These are phyloP conservation scores for Clunio marinus DNA, from an alignment of 2,888 invertebrate genomes.

Conservation along the genomic window DNA sequence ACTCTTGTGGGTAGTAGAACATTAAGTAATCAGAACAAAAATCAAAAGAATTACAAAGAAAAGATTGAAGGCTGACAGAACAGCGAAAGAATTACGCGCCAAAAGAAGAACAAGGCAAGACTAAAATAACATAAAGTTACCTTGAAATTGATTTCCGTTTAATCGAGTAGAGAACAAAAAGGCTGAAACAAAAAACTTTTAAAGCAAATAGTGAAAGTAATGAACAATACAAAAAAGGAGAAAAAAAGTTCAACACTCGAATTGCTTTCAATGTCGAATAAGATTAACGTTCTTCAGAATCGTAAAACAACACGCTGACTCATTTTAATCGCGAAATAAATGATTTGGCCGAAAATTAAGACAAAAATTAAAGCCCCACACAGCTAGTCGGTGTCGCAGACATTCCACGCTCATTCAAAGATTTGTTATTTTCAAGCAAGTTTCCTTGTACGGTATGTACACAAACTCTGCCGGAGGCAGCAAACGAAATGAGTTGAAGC, in stretches of 20 bases:
- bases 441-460: slow-evolving; percentile 31
- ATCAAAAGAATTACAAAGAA: not conserved
- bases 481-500: too few species aligned
- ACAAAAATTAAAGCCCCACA: not conserved
- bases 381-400: slow-evolving; percentile 28
- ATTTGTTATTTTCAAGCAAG: slow-evolving; percentile 34
- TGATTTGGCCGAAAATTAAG: not conserved
- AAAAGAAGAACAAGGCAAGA: not conserved
- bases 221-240: too few species aligned
- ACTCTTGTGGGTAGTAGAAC: not conserved
- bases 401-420: slow-evolving; percentile 15
- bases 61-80: not conserved
- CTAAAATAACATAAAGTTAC: not conserved
- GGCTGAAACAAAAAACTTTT: too few species aligned
- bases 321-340: not conserved
- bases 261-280: too few species aligned
- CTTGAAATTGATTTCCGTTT: slow-evolving; percentile 1
- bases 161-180: too few species aligned
- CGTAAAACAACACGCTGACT: too few species aligned
- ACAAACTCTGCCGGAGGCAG: not conserved
- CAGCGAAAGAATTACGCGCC: slow-evolving; percentile 1
- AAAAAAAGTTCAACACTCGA: too few species aligned
- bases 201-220: too few species aligned
- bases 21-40: slow-evolving; percentile 10
- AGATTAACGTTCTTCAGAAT: too few species aligned